phyloP scores from a whole-genome alignment of 2,113 vertebrate species.

The Caranx ignobilis region DNA sequence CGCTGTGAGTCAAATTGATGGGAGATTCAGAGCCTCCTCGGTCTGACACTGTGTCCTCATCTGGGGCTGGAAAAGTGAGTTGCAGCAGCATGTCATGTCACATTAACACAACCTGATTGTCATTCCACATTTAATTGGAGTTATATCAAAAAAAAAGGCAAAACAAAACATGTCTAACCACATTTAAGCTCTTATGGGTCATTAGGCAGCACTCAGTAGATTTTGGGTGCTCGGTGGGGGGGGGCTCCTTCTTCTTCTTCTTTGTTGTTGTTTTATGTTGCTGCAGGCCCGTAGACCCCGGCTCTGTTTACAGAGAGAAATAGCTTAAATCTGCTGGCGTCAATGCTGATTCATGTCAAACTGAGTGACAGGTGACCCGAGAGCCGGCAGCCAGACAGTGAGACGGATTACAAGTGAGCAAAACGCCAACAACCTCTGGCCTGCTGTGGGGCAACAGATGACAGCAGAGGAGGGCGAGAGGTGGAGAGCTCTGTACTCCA shows the following conservation, averaged over 20 bases:
- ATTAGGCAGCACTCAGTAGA: slow-evolving; percentile 45
- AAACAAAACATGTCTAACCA: slow-evolving; percentile 30
- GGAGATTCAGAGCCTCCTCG: slow-evolving; percentile 10
- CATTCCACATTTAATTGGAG: slow-evolving; percentile 62
- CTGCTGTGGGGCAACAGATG: slow-evolving; percentile 83
- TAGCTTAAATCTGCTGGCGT: slow-evolving; percentile 79
- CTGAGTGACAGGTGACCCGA: slow-evolving; percentile 87
- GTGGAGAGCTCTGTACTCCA: slow-evolving; percentile 56
- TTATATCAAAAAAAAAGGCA: slow-evolving; percentile 41
- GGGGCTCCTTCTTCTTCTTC: slow-evolving; percentile 17
- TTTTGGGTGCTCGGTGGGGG: slow-evolving; percentile 43
- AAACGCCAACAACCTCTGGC: slow-evolving; percentile 87
- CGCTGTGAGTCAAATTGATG: slow-evolving; percentile 11
- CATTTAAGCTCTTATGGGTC: slow-evolving; percentile 49
- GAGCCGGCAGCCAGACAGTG: slow-evolving; percentile 81
- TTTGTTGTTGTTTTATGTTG: slow-evolving; percentile 38
- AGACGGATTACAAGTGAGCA: slow-evolving; percentile 86
- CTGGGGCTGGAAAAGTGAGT: slow-evolving; percentile 48
- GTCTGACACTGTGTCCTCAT: slow-evolving; percentile 27
- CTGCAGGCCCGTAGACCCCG: slow-evolving; percentile 60
- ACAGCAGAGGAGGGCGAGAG: slow-evolving; percentile 79
- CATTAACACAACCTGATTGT: slow-evolving; percentile 66
- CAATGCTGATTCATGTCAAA: slow-evolving; percentile 82
- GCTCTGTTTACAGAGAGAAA: slow-evolving; percentile 80
- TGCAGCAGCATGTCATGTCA: slow-evolving; percentile 58